These are phyloP conservation scores for Natrix natrix DNA, from an alignment of 2,797 vertebrate species.

Conservation along the genomic window DNA sequence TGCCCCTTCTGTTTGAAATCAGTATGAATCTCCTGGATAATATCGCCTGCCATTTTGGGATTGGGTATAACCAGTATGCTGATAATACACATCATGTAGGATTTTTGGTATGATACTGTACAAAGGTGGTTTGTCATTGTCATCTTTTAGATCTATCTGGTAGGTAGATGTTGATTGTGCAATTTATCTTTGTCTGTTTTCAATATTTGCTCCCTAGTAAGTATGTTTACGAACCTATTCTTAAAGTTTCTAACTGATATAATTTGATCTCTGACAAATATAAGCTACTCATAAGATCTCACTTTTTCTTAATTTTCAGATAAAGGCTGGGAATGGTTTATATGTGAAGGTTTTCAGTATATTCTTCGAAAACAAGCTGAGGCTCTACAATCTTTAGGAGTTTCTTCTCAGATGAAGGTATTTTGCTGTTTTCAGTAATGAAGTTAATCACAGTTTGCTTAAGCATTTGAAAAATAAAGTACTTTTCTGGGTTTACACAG, in stretches of 20 bases:
- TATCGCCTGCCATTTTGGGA: background rate
- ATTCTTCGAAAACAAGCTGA: slow-evolving; percentile 86
- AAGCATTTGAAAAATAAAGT: background rate
- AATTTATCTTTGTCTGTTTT: background rate
- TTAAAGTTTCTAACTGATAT: background rate
- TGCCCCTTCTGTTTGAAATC: background rate
- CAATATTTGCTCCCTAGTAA: background rate
- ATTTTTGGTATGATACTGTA: background rate
- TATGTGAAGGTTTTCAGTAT: slow-evolving; percentile 92
- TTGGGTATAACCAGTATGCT: background rate
- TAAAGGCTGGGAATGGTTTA: slow-evolving; percentile 75
- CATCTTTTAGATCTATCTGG: background rate
- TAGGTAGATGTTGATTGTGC: background rate
- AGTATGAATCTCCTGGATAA: background rate
- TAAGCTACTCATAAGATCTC: background rate
- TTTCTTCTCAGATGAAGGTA: slow-evolving; percentile 81
- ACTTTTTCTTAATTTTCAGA: slow-evolving; percentile 63
- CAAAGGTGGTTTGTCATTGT: background rate
- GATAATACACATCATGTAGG: background rate
- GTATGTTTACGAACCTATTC: background rate
- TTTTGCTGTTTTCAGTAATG: background rate
- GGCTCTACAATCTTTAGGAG: slow-evolving; percentile 81
- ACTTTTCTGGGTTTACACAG: background rate
- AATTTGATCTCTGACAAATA: background rate
- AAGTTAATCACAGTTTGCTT: background rate